Conservation (phyloP, 2,888 invertebrate species). For the Agrotis exclamationis region DNA sequence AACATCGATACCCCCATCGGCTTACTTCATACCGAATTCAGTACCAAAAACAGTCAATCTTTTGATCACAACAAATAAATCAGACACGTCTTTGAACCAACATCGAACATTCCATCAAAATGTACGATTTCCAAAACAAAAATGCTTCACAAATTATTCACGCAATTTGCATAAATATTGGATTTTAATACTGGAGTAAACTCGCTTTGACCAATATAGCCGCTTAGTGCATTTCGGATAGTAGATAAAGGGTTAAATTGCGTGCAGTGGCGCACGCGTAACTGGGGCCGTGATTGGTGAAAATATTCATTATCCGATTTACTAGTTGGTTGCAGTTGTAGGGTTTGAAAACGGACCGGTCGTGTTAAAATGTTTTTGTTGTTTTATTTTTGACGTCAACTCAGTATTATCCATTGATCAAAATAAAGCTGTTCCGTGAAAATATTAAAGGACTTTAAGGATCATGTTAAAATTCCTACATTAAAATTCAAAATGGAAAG, state of each 20-base stretch:
- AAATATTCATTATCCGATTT: conserved; percentile 63
- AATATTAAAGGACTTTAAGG: too few species aligned
- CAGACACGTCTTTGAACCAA: conserved; percentile 33
- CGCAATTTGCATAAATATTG: conserved; percentile 62
- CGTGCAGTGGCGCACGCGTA: conserved; percentile 64
- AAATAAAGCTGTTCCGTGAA: too few species aligned
- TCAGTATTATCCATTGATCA: too few species aligned
- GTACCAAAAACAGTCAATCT: conserved; percentile 8
- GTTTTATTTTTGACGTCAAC: neutral
- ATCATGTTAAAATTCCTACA: too few species aligned
- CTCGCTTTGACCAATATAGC: conserved; percentile 65
- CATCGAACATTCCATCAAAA: conserved; percentile 48
- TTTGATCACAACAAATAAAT: conserved; percentile 17
- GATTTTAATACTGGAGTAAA: conserved; percentile 60
- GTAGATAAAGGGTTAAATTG: conserved; percentile 67
- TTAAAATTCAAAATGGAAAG: too few species aligned
- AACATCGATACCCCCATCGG: neutral
- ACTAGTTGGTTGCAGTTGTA: conserved; percentile 40
- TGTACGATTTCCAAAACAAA: conserved; percentile 49
- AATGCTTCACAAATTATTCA: conserved; percentile 58
- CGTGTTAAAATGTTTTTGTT: neutral
- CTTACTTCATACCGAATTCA: neutral
- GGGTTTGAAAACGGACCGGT: conserved; percentile 21
- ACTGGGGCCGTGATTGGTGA: conserved; percentile 59
- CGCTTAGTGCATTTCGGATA: conserved; percentile 65